Conservation (phyloP, 2,888 invertebrate species). For the Parnassius apollo region DNA sequence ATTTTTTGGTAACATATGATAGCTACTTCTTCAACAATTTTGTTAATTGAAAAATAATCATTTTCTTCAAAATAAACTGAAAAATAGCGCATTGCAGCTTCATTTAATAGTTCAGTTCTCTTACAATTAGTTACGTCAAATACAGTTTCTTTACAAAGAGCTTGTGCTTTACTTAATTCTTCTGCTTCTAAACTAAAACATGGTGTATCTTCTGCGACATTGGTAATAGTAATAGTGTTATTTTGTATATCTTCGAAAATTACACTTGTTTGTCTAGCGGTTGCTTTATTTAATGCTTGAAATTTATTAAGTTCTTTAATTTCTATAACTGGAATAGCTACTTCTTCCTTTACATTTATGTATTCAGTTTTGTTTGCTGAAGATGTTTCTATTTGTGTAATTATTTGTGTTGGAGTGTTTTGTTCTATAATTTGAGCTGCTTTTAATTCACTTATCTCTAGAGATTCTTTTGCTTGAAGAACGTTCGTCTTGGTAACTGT, state of each 20-base stretch:
- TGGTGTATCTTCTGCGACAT: conserved; percentile 2
- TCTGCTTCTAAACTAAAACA: background rate
- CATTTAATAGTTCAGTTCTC: background rate
- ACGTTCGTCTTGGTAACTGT: too few species aligned
- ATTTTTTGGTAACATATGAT: background rate
- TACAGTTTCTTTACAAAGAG: conserved; percentile 5
- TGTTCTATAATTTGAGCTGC: conserved; percentile 32
- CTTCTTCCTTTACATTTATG: background rate
- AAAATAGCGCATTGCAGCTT: conserved; percentile 3
- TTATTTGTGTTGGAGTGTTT: conserved; percentile 32
- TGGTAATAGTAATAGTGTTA: background rate
- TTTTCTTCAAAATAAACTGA: conserved; percentile 1
- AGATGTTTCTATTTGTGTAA: background rate
- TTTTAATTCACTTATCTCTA: conserved; percentile 31
- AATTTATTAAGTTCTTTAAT: background rate
- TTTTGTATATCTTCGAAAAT: background rate
- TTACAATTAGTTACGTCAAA: background rate
- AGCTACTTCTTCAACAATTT: background rate
- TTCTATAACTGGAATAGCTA: background rate
- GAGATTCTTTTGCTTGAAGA: conserved; percentile 22
- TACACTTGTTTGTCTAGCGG: conserved; percentile 4
- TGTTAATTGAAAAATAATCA: background rate
- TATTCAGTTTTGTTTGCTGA: background rate
- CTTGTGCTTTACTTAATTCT: conserved; percentile 3
- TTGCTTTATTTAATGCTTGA: conserved; percentile 6